A percentile compares a stretch with the other conserved stretches of the same genome.
Evolutionary conservation across 2,113 vertebrate genomes (phyloP).

Genomic region (Ceratotherium simum): DNA sequence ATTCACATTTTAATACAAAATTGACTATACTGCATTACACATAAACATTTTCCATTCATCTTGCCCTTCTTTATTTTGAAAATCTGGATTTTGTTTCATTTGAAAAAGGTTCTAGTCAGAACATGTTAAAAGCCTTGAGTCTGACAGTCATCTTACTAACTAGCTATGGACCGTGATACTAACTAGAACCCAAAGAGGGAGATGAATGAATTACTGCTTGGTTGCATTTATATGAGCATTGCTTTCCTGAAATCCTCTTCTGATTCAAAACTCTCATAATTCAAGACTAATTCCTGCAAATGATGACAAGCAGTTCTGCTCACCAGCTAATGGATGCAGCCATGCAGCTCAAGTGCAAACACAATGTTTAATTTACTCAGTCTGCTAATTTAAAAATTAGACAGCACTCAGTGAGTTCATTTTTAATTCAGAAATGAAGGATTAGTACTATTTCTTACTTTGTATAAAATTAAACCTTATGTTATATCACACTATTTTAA

Average conservation of each 20-base stretch:
- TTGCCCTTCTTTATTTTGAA: slow-evolving; percentile 24
- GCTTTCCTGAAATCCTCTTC: background rate
- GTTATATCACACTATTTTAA: background rate
- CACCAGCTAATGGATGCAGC: background rate
- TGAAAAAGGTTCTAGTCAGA: background rate
- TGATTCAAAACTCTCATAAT: background rate
- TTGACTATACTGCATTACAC: background rate
- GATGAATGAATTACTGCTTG: background rate
- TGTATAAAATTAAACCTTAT: background rate
- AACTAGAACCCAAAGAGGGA: background rate
- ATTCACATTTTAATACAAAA: background rate
- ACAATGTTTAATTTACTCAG: background rate
- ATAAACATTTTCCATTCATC: background rate
- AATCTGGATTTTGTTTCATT: background rate
- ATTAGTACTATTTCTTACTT: background rate
- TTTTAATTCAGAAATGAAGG: background rate
- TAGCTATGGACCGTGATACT: background rate
- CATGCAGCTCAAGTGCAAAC: background rate
- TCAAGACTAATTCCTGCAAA: background rate
- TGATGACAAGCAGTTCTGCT: background rate
- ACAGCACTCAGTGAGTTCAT: background rate
- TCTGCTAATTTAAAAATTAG: background rate
- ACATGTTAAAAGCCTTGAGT: background rate
- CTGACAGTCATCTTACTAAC: background rate
- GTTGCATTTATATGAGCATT: background rate